Conservation (phyloP, 2,797 vertebrate species). For the Sebastes matsubarae region DNA sequence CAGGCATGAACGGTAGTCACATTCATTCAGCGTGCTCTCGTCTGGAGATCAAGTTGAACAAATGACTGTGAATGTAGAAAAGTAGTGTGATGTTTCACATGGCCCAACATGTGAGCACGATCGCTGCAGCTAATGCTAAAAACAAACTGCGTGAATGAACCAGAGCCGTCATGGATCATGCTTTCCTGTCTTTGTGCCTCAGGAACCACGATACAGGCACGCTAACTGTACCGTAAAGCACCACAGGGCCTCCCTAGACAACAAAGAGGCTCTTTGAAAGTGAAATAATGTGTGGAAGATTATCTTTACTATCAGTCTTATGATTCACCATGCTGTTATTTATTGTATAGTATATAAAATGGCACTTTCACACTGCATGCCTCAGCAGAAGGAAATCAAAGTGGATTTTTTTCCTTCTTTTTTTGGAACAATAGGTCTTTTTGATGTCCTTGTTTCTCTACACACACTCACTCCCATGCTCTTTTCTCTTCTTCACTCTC, state of each 20-base stretch:
- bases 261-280: slow-evolving; percentile 37
- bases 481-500: slow-evolving; percentile 1
- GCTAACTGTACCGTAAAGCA: slow-evolving; percentile 2
- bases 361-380: background rate
- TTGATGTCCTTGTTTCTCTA: background rate
- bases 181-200: slow-evolving; percentile 28
- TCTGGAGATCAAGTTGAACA: background rate
- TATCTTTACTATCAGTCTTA: slow-evolving; percentile 9
- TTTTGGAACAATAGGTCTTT: background rate
- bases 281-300: slow-evolving; percentile 27
- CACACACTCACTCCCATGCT: background rate
- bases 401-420: background rate
- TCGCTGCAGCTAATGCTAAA: background rate
- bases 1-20: background rate
- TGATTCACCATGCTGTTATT: slow-evolving; percentile 4
- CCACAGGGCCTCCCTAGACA: background rate
- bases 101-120: background rate
- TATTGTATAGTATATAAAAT: background rate
- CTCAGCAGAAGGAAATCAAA: background rate
- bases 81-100: background rate
- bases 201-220: slow-evolving; percentile 13
- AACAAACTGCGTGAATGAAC: slow-evolving; percentile 2
- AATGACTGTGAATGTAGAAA: background rate
- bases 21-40: background rate
- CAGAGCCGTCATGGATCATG: slow-evolving; percentile 9